Percentiles rank a stretch among this genome's conserved stretches.
Evolutionary conservation across 2,113 vertebrate genomes (phyloP).

Genomic region (Gadus macrocephalus): DNA sequence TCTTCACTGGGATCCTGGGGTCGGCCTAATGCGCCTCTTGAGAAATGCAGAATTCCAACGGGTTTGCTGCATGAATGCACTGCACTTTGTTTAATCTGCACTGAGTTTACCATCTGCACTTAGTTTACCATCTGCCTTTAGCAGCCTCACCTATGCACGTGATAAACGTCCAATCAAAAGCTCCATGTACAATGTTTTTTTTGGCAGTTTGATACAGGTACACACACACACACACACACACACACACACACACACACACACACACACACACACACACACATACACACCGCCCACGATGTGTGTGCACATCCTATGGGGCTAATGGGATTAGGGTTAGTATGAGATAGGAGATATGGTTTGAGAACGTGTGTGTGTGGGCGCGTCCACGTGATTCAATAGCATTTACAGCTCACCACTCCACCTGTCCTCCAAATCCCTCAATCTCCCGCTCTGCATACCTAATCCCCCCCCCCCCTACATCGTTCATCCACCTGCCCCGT

Average conservation of each 20-base stretch:
- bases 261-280: too few species aligned
- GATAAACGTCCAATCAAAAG: too few species aligned
- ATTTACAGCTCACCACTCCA: conserved; percentile 2
- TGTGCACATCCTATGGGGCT: neutral
- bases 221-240: neutral
- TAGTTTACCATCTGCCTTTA: too few species aligned
- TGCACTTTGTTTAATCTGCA: too few species aligned
- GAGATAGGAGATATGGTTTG: neutral
- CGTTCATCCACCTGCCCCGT: conserved; percentile 29
- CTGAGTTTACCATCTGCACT: too few species aligned
- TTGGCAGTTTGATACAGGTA: neutral
- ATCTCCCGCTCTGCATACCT: conserved; percentile 8
- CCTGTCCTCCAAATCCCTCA: conserved; percentile 13
- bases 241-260: neutral
- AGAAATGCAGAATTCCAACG: too few species aligned
- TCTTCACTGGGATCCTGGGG: too few species aligned
- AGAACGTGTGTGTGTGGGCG: conserved; percentile 8
- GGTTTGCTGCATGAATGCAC: too few species aligned
- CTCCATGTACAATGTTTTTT: too few species aligned
- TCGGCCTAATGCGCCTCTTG: too few species aligned
- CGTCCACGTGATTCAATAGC: conserved; percentile 8
- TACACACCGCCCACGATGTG: too few species aligned
- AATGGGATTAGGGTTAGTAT: conserved; percentile 21
- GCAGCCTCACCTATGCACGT: too few species aligned
- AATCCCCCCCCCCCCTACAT: conserved; percentile 18